Conservation (phyloP, 2,797 vertebrate species). For the Sternotherus odoratus region DNA sequence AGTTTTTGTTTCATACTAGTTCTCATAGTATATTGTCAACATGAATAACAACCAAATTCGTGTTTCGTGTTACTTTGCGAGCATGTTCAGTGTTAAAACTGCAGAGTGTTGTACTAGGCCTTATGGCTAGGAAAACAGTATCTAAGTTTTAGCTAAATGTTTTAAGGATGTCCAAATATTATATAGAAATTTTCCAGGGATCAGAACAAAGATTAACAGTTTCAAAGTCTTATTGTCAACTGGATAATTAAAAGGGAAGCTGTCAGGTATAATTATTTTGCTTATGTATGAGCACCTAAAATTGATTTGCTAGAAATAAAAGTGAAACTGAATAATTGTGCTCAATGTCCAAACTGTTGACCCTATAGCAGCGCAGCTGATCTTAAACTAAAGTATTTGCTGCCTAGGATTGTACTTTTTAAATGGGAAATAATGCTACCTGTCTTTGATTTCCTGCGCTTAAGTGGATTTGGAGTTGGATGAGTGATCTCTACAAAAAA, state of each 20-base stretch:
- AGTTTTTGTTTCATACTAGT: background rate
- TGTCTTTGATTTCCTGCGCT: background rate
- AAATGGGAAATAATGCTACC: accelerated
- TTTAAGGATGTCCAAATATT: background rate
- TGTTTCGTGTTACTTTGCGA: background rate
- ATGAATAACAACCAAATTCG: background rate
- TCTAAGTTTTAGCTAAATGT: background rate
- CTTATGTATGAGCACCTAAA: background rate
- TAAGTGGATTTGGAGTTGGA: background rate
- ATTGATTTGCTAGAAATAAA: background rate
- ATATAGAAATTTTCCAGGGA: background rate
- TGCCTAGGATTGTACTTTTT: background rate
- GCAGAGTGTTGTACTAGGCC: background rate
- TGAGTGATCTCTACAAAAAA: background rate
- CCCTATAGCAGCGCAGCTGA: too few relatives aligned
- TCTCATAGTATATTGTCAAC: background rate
- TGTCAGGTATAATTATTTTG: background rate
- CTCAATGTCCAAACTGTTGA: too few relatives aligned
- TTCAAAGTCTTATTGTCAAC: background rate
- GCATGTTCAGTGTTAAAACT: background rate
- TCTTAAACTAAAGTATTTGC: too few relatives aligned
- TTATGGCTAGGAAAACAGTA: too few relatives aligned
- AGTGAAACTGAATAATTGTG: too few relatives aligned
- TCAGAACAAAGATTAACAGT: background rate
- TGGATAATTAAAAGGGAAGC: background rate